A percentile compares a stretch with the other conserved stretches of the same genome.
Evolutionary conservation across 2,888 invertebrate genomes (phyloP).

Genomic region (Kryphioiulus occultus): DNA sequence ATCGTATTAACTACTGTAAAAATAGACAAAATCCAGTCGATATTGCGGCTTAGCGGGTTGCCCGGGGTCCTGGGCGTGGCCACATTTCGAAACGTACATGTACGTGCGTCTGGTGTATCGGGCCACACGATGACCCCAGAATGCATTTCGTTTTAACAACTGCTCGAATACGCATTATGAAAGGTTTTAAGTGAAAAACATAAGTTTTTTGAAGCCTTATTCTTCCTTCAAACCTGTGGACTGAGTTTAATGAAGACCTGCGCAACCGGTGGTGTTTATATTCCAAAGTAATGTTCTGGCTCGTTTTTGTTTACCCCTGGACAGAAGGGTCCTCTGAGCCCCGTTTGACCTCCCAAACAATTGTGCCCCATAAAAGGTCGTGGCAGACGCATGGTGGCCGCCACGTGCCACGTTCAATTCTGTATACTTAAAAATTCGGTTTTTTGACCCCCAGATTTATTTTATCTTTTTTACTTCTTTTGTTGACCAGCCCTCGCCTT

Average conservation of each 20-base stretch:
- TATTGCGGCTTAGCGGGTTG: no score
- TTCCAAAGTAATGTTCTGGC: not conserved
- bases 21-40: no score
- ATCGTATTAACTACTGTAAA: no score
- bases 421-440: not conserved
- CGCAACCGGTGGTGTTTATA: not conserved
- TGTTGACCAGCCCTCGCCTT: not conserved
- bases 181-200: no score
- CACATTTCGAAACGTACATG: no score
- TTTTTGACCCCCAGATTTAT: slow-evolving; percentile 17
- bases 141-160: no score
- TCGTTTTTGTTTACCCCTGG: not conserved
- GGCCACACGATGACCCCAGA: no score
- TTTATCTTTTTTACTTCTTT: slow-evolving; percentile 16
- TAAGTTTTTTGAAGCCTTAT: no score
- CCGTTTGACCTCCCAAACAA: not conserved
- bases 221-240: not conserved
- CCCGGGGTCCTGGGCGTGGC: no score
- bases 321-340: not conserved
- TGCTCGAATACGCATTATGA: no score
- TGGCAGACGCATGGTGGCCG: not conserved
- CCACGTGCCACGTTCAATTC: not conserved
- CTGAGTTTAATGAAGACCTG: not conserved
- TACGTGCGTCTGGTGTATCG: no score
- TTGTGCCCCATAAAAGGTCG: not conserved